Evolutionary conservation across 2,888 invertebrate genomes (phyloP), one percentile per base, ranked within the genome.

Genomic region (Hymenopus coronatus): DNA sequence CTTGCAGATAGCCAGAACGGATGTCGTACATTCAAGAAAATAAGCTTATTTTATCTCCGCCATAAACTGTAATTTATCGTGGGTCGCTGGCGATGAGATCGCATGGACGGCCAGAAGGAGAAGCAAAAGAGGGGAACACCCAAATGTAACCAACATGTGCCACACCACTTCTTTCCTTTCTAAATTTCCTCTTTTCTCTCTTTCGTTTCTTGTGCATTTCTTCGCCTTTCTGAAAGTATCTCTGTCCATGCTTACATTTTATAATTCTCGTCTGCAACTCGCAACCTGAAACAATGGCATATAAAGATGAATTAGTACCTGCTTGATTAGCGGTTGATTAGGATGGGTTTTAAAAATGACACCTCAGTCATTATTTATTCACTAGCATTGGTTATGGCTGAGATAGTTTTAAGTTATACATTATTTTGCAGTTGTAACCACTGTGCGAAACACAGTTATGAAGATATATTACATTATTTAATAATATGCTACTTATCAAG

Each of bases 1-100:
- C 91, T 91, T 90, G 91, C 90, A 91, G 91, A 91, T 91, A 91
- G 91, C 90, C 91, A 89, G 89, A 90, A 90, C 91, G 91, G 91
- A 91, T 93, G 93, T 93, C 93, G 92, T 93, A 93, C 93, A 93
- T 93, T 93, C 92, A 91, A 92, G 93, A 93, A 93, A 93, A 93
- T 93, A 93, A 93, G 93, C 93, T 93, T 93, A 93, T 93, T 93
- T 93, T 93, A 93, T 93, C 93, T 93, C 91, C 91, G 91, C 92
- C 92, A 93, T 93, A 93, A 93, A 93, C 92, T 91, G 92, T 92
- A 93, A 93, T 93, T 93, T 93, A 93, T 93, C 91, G 92, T 91
- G 91, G 91, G 92, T 91, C 91, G 91, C 91, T 70, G 91, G 92
- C 92, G 92, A 92, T 92, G 92, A 92, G 92, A 92, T 90, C 90